phyloP scores from a whole-genome alignment of 2,797 vertebrate species.

The Hoplostethus mediterraneus region DNA sequence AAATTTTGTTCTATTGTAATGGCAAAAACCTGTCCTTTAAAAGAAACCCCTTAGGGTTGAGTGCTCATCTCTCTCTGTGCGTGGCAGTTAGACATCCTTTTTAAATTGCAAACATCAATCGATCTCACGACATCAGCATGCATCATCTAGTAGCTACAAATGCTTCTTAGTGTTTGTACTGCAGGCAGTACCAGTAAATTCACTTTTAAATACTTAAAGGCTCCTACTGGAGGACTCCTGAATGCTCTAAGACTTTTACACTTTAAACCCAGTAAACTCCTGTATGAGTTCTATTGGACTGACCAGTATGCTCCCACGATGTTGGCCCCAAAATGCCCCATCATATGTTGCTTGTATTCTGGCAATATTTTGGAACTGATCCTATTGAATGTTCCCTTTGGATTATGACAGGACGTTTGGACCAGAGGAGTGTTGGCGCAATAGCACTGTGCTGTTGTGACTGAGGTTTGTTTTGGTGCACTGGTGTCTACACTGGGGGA shows the following conservation, averaged over 20 bases:
- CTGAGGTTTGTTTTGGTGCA: conserved; percentile 48
- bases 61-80: neutral
- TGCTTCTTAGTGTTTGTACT: no score
- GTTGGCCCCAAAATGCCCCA: neutral
- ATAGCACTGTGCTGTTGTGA: conserved; percentile 8
- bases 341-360: neutral
- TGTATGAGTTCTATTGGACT: neutral
- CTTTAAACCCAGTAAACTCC: neutral
- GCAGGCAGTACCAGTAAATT: neutral
- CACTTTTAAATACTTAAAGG: neutral
- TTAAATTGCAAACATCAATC: neutral
- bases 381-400: conserved; percentile 1
- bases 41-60: neutral
- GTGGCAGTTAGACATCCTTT: neutral
- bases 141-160: neutral
- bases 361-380: neutral
- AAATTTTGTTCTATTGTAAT: neutral
- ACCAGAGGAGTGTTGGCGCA: neutral
- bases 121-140: neutral
- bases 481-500: conserved; percentile 23
- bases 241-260: neutral
- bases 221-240: neutral
- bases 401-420: neutral
- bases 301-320: neutral
- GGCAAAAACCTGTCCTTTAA: neutral